Conservation (phyloP, 2,113 vertebrate species). For the Zosterops lateralis region DNA sequence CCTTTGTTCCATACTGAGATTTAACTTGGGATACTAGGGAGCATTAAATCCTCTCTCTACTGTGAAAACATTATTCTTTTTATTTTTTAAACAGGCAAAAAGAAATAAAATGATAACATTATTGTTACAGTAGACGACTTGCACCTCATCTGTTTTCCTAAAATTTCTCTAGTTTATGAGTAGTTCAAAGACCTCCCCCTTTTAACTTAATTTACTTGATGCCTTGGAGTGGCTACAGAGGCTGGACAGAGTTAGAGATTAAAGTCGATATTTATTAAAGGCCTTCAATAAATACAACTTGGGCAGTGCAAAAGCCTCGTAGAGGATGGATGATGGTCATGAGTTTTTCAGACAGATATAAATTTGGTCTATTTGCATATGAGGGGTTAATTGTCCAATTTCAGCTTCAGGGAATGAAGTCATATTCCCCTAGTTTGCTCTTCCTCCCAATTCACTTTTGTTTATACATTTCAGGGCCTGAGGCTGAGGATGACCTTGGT, state of each 20-base stretch:
- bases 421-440: not conserved
- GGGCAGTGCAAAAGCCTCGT: not conserved
- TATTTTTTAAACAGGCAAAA: not conserved
- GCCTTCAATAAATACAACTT: not conserved
- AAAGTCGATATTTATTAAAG: not conserved
- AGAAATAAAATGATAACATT: not conserved
- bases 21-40: not conserved
- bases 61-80: not conserved
- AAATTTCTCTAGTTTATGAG: not conserved
- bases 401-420: not conserved
- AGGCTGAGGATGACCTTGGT: not conserved
- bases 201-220: not conserved
- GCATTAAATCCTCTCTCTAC: not conserved
- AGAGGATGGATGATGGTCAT: accelerated
- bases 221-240: not conserved
- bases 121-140: not conserved
- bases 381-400: not conserved
- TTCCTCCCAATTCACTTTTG: not conserved
- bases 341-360: not conserved
- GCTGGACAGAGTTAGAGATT: not conserved
- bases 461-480: not conserved
- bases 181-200: not conserved
- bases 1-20: not conserved
- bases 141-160: not conserved
- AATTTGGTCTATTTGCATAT: not conserved